phyloP scores from a whole-genome alignment of 2,113 vertebrate genomes.

The Platysternon megacephalum region DNA sequence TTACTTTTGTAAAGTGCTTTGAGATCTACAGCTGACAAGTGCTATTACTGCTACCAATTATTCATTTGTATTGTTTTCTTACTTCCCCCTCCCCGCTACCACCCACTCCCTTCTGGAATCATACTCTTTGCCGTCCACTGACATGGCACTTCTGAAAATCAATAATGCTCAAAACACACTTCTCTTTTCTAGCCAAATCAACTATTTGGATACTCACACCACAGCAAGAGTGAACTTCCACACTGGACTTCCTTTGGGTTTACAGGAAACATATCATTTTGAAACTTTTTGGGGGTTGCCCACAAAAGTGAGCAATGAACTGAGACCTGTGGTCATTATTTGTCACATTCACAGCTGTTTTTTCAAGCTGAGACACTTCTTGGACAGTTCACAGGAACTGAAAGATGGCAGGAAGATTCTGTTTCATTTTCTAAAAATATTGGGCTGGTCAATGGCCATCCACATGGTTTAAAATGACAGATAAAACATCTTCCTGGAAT shows the following conservation, averaged over 20 bases:
- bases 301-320: constrained; percentile 57
- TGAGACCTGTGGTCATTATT: constrained; percentile 10
- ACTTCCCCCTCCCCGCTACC: not conserved
- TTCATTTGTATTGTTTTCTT: fast-evolving
- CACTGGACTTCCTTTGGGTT: constrained; percentile 57
- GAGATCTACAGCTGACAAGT: not conserved
- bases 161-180: not conserved
- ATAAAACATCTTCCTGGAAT: not conserved
- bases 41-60: not conserved
- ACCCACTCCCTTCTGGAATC: not conserved
- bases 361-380: constrained; percentile 68
- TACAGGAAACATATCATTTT: constrained; percentile 60
- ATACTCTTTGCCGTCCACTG: not conserved
- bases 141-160: not conserved
- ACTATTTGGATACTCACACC: constrained; percentile 37
- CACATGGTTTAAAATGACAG: not conserved
- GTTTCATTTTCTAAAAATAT: not conserved
- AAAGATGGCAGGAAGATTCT: not conserved
- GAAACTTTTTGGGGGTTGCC: not conserved
- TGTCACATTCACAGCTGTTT: constrained; percentile 56
- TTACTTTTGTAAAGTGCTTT: not conserved
- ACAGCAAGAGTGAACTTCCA: constrained; percentile 25
- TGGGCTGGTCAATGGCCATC: constrained; percentile 38
- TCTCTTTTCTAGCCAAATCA: not conserved
- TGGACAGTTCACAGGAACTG: constrained; percentile 50